Base-by-base conservation (phyloP, 1,140 invertebrate genomes). In the Colletes gigas region DNA sequence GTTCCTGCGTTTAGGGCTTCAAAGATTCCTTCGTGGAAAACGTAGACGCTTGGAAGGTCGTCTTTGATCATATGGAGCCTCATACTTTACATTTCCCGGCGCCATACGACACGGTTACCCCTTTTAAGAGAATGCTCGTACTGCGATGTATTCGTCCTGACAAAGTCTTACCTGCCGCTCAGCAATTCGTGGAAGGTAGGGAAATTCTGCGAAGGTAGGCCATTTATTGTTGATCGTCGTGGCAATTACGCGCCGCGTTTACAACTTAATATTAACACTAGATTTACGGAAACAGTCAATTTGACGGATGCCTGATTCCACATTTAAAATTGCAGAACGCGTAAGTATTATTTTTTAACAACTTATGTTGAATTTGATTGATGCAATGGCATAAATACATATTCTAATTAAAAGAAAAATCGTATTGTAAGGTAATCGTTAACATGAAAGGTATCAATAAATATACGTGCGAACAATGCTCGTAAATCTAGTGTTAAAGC, bases 131-230 rank as follows among this genome's bases (percentile, higher is more conserved):
- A 92, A 93, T 99, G 84, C 91, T 97, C 71, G 92, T 98, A 1
- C 91, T 99, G 9, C 94, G 98, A 50, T 98, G 97, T 89, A 94
- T 99, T 66, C 94, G 98, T 65, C 95, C 96, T 44, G 98, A 99
- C 92, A 99, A 99, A 95, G 95, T 99, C 83, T 94, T 98, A 57
- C 97, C 97, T 7, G 97, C 96, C 3, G 95, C 98, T 9, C 96
- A 97, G 91, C 92, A 95, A 70, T 97, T 96, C 90, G 95, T 97
- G 21, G 93, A 94, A 95, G 94, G 97, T 98, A 17, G 19, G 47
- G 17, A 17, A 8, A 0, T 14, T 21, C 41, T 39, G 10, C 8
- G 30, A 57, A n/a, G 30, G 15, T 41, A 8, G 9, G 41, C 17
- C 6, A 5, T 67, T 50, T 15, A 10, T 67, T 21, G 44, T 67